These are phyloP conservation scores for Syngnathoides biaculeatus DNA, from an alignment of 2,113 vertebrate species.

Conservation along the genomic window DNA sequence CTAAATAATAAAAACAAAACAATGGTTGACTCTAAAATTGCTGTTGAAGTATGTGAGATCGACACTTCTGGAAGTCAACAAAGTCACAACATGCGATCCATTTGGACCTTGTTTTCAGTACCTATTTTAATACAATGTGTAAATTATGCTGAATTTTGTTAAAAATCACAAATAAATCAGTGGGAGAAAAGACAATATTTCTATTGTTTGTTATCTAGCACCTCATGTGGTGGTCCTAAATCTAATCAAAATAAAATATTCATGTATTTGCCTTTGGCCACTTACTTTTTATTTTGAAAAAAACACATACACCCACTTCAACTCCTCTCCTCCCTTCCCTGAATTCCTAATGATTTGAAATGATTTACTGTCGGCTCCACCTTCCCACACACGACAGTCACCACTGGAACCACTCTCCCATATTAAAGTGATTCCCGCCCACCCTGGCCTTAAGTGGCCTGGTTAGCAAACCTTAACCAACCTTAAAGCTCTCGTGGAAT, in stretches of 20 bases:
- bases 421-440: conserved; percentile 63
- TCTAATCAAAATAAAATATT: conserved; percentile 35
- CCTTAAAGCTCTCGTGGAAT: conserved; percentile 25
- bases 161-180: background rate
- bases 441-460: conserved; percentile 4
- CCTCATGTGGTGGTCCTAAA: conserved; percentile 26
- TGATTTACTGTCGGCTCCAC: conserved; percentile 57
- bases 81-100: background rate
- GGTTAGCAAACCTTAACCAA: conserved; percentile 42
- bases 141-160: background rate
- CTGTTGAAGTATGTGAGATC: background rate
- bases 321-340: conserved; percentile 28
- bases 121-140: background rate
- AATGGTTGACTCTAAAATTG: no score
- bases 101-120: background rate
- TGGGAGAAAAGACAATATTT: background rate
- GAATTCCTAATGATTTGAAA: conserved; percentile 62
- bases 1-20: no score
- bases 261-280: conserved; percentile 17
- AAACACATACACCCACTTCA: conserved; percentile 1
- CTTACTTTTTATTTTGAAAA: conserved; percentile 3
- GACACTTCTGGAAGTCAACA: background rate
- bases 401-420: conserved; percentile 62
- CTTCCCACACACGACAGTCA: conserved; percentile 30
- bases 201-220: conserved; percentile 14